Conservation (phyloP, 2,888 invertebrate species). For the Andrena hattorfiana region DNA sequence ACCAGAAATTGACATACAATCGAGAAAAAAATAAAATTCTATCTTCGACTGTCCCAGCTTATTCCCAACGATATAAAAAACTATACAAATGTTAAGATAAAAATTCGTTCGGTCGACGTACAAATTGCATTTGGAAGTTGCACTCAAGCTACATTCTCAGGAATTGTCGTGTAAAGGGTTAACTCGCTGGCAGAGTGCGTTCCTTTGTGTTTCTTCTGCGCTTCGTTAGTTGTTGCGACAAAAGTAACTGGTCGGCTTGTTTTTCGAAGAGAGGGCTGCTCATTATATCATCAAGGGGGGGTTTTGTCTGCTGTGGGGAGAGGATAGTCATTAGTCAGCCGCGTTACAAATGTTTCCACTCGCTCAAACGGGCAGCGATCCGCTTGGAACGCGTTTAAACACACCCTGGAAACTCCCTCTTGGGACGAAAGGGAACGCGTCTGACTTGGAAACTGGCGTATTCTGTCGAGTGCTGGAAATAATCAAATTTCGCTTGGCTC, state of each 20-base stretch:
- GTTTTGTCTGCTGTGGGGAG: not conserved
- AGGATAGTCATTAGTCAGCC: slow-evolving; percentile 36
- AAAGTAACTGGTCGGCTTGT: slow-evolving; percentile 17
- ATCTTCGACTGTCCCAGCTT: too few relatives aligned
- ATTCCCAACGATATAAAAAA: not conserved
- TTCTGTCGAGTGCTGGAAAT: not conserved
- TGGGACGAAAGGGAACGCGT: not conserved
- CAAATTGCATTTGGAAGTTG: slow-evolving; percentile 2
- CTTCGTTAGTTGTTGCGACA: slow-evolving; percentile 14
- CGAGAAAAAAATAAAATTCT: too few relatives aligned
- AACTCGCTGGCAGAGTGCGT: slow-evolving; percentile 9
- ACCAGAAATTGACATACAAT: too few relatives aligned
- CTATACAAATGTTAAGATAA: not conserved
- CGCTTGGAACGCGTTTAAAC: slow-evolving; percentile 8
- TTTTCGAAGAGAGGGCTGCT: not conserved
- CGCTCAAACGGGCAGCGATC: slow-evolving; percentile 20
- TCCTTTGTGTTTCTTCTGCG: slow-evolving; percentile 25
- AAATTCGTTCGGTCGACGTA: not conserved
- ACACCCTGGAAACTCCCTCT: not conserved
- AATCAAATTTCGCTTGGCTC: slow-evolving; percentile 5
- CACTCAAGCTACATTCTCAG: slow-evolving; percentile 6
- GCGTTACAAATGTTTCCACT: slow-evolving; percentile 49
- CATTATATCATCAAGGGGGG: not conserved
- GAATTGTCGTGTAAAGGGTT: slow-evolving; percentile 27
- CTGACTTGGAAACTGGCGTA: not conserved